phyloP scores from a whole-genome alignment of 2,888 invertebrate species.

The Ichneumoninae sp. region DNA sequence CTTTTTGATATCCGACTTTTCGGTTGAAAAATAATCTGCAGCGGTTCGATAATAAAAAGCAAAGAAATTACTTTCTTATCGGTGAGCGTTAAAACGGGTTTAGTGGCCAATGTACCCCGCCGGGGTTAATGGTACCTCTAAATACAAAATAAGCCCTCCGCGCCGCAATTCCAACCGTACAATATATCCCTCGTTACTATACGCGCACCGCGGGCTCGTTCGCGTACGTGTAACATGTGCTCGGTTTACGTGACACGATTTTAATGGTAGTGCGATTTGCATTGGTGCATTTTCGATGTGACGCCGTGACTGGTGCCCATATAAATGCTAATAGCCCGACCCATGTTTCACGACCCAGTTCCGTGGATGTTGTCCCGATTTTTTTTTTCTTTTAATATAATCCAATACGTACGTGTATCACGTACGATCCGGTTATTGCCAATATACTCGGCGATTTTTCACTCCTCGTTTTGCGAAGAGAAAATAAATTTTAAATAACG shows the following conservation, averaged over 20 bases:
- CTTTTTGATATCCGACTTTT: background rate
- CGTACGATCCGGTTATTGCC: background rate
- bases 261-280: conserved; percentile 74
- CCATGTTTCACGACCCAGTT: conserved; percentile 70
- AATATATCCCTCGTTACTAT: conserved; percentile 17
- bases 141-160: conserved; percentile 16
- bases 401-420: conserved; percentile 42
- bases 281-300: conserved; percentile 75
- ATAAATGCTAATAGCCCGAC: conserved; percentile 74
- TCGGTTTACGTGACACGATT: conserved; percentile 73
- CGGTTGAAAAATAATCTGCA: background rate
- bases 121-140: conserved; percentile 5
- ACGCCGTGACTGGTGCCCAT: conserved; percentile 70
- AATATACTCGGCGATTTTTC: background rate
- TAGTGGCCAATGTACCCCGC: background rate
- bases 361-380: conserved; percentile 57
- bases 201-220: conserved; percentile 28
- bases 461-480: background rate
- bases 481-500: background rate
- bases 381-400: conserved; percentile 40
- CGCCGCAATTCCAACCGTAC: background rate
- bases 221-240: conserved; percentile 65
- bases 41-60: background rate
- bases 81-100: background rate
- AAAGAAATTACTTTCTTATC: background rate